Base-by-base conservation (phyloP, 2,797 vertebrate species). In the Enteromius afrohamiltoni region DNA sequence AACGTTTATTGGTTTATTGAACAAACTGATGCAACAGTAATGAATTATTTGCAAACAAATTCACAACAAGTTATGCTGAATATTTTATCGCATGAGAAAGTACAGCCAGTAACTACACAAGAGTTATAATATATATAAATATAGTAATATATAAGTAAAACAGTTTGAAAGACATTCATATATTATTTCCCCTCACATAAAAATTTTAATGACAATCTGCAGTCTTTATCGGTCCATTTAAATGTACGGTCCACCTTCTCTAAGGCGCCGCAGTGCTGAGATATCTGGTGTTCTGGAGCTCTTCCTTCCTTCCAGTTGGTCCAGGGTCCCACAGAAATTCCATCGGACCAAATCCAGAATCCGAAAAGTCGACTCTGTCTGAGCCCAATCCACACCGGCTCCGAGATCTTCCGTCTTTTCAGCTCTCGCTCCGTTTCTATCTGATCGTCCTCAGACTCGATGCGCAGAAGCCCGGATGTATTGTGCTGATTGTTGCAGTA, bases 161-260 rank as follows among this genome's bases (percentile, higher is more conserved):
- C 6, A 8, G 8, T 4, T 55, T 55, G 53, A 10, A 58, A 58
- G 53, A 37, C n/a, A n/a, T n/a, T n/a, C n/a, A n/a, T n/a, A n/a
- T n/a, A n/a, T n/a, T n/a, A n/a, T n/a, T n/a, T n/a, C n/a, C n/a
- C 80, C 29, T 92, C 89, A 89, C 94, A 94, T 71, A 93, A 65
- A 85, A 89, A 91, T 0, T 0, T 0, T 0, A n/a, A n/a, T n/a
- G n/a, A n/a, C n/a, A 0, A 0, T 6, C 0, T 17, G 45, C 92
- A 94, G 79, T 90, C 2, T 74, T 85, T 82, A 83, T 91, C 88
- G 0, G 3, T 77, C 93, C 91, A 88, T 14, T 0, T 65, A 21
- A 3, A 70, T 8, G 3, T 0, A 16, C 1, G 0, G 0, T 42
- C 0, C 4, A 0, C 1, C 0, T 62, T 16, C 45, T 40, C 1